Evolutionary conservation across 2,888 invertebrate species (phyloP), one percentile per base, ranked within the genome.

Genomic region (Chymomyza caudatula): DNA sequence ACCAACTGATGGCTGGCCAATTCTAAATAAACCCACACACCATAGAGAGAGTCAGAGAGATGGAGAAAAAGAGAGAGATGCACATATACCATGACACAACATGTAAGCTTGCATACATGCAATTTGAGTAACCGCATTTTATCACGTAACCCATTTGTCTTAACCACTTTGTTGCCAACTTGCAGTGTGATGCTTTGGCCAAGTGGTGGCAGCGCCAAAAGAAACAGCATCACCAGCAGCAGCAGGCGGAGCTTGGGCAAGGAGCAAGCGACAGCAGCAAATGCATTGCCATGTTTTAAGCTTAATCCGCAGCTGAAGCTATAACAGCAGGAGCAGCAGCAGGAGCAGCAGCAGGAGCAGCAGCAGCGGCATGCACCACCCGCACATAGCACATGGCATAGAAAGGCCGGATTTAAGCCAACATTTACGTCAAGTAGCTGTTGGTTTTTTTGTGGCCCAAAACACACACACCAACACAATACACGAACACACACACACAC

Each of bases 101-200:
- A 77, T 82, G 73, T 73, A 73, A 76, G 73, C 77, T 75, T 81
- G 82, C 79, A 81, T 82, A 85, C 80, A 82, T 86, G 85, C 87
- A 86, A 86, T 87, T 86, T 87, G 87, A 87, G 86, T 85, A 78
- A 88, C 86, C 85, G 85, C 88, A 86, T 87, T 88, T 88, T 86
- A 87, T 88, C 87, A 88, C 88, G 87, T 88, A 87, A 86, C 84
- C 86, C 87, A 87, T 87, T 87, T 87, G 86, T 87, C 88, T 87
- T 86, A 86, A 82, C 86, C 88, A 88, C 78, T 87, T 87, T 84
- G 87, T 86, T 87, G 78, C 82, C 83, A 87, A 83, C 74, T 84
- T 85, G 77, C 82, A 83, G 74, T 78, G 73, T 77, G 78, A 83
- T 80, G 83, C 85, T 74, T 74, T 63, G 77, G 74, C 85, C 77